These are phyloP conservation scores for Orussus abietinus DNA, from an alignment of 1,140 invertebrate species.

Conservation along the genomic window DNA sequence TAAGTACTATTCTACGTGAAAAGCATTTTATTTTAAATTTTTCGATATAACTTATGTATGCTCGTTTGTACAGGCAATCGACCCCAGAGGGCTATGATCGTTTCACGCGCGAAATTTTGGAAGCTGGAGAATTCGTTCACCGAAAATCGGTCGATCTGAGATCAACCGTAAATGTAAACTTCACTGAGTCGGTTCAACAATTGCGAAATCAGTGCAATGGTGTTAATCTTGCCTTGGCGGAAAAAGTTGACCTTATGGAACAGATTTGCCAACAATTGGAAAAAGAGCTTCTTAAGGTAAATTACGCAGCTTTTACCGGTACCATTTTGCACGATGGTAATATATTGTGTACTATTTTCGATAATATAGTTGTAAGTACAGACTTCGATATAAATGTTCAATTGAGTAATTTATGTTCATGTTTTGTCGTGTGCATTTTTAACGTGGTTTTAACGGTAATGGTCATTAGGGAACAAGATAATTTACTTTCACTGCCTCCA, in stretches of 20 bases:
- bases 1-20: not conserved
- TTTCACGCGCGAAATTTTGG: constrained; percentile 64
- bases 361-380: no score
- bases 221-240: constrained; percentile 64
- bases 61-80: constrained; percentile 53
- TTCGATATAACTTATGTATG: constrained; percentile 6
- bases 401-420: no score
- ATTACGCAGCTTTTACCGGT: constrained; percentile 1
- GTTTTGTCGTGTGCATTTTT: no score
- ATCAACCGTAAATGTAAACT: constrained; percentile 60
- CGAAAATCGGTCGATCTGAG: constrained; percentile 62
- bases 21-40: constrained; percentile 2
- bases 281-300: constrained; percentile 61
- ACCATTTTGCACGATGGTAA: no score
- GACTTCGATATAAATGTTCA: no score
- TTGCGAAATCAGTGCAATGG: constrained; percentile 68
- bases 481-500: no score
- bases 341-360: no score
- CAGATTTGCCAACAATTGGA: constrained; percentile 64
- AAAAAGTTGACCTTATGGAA: constrained; percentile 64
- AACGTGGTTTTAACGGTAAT: no score
- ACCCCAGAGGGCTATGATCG: constrained; percentile 68
- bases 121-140: constrained; percentile 60
- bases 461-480: no score
- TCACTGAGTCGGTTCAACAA: constrained; percentile 64